Base-by-base conservation (phyloP, 2,113 vertebrate species). In the Oreocharis arfaki region DNA sequence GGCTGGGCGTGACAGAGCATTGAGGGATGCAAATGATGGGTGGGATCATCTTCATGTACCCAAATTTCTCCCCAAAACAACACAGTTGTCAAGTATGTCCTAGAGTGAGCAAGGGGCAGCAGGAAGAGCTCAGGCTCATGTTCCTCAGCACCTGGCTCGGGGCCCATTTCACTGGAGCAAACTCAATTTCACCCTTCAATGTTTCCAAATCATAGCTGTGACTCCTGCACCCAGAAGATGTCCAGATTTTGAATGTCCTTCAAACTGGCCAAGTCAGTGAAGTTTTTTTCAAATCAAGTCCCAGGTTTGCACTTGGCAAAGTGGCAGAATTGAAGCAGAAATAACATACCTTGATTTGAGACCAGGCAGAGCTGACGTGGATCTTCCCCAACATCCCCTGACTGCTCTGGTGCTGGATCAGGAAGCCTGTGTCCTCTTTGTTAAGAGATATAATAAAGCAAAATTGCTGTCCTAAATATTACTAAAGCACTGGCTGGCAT, bases 381-480 rank as follows among this genome's bases (percentile, higher is more conserved):
- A 82, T 75, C 68, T 75, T 74, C 41, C 55, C 50, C 91, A 93
- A 8, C 42, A 73, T 73, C 63, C 71, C 73, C 87, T 16, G 19
- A 46, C 69, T 83, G 77, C 82, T 84, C 46, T 53, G 84, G 50
- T 75, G 59, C 76, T 74, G 83, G 73, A 93, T 95, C 81, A 84
- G 88, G 95, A 91, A 96, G 76, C 61, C 61, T 61, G 19, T 70
- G 85, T 89, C 93, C 84, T 80, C 94, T 94, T 95, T 96, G 94
- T 89, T 96, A 96, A 96, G 95, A 96, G 94, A 95, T 90, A 95
- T 94, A 97, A 97, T 97, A 94, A 95, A 95, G 93, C 85, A 95
- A 97, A 97, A 97, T 97, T 96, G 95, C 91, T 93, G 96, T 96
- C 96, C 97, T 97, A 96, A 97, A 97, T 97, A 97, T 97, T 97